Conservation (phyloP, 2,888 invertebrate species). For the Diarsia mendica region DNA sequence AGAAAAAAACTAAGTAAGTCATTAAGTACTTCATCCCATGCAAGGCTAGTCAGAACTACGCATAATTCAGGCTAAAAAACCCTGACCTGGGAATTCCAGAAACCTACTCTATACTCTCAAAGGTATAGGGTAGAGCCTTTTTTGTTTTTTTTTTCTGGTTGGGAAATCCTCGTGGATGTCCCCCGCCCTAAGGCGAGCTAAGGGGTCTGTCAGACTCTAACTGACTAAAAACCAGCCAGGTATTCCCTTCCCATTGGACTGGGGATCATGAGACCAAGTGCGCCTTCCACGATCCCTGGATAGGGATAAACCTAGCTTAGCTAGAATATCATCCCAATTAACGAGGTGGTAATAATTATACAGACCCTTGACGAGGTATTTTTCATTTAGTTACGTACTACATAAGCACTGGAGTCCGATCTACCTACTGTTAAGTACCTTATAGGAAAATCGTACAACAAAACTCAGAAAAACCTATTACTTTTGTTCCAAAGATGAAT, state of each 20-base stretch:
- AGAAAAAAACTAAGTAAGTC: too few species aligned
- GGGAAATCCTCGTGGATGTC: too few species aligned
- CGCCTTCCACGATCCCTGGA: too few species aligned
- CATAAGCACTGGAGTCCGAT: not conserved
- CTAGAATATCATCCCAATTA: not conserved
- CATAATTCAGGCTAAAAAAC: not conserved
- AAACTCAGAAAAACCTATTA: not conserved
- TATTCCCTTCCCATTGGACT: too few species aligned
- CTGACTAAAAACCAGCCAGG: too few species aligned
- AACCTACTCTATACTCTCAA: not conserved
- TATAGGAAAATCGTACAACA: not conserved
- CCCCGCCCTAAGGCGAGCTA: too few species aligned
- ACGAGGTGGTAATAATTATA: not conserved
- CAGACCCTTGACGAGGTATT: not conserved
- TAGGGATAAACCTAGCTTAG: too few species aligned
- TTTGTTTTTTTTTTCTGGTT: too few species aligned
- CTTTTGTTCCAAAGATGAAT: not conserved
- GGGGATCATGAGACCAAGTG: too few species aligned
- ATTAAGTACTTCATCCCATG: too few species aligned
- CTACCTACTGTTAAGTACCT: not conserved
- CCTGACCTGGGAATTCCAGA: not conserved
- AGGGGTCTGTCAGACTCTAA: too few species aligned
- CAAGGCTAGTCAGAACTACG: not conserved
- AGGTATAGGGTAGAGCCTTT: not conserved
- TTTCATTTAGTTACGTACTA: not conserved